Evolutionary conservation across 2,888 invertebrate genomes (phyloP).

Genomic region (Eilema caniola): DNA sequence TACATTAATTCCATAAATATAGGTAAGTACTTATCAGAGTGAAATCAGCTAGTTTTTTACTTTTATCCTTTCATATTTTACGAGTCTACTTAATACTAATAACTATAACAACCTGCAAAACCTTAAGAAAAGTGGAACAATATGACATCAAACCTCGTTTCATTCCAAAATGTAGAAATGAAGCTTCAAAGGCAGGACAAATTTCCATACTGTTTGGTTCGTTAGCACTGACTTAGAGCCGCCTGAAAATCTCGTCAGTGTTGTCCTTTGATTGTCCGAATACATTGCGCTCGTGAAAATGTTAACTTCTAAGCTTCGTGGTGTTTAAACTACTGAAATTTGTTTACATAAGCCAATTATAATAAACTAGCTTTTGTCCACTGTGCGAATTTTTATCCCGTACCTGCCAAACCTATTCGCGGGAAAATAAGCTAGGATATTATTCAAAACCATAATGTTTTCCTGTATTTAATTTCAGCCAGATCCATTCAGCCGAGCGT

Average conservation of each 20-base stretch:
- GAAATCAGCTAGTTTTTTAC: not conserved
- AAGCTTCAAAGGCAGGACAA: constrained; percentile 40
- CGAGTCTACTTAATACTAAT: constrained; percentile 16
- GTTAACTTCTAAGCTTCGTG: not conserved
- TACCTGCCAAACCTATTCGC: no score
- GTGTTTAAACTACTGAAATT: not conserved
- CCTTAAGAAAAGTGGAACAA: constrained; percentile 42
- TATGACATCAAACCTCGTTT: constrained; percentile 36
- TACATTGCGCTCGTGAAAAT: constrained; percentile 27
- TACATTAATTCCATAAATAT: not conserved
- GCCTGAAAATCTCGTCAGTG: constrained; percentile 37
- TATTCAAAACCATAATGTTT: no score
- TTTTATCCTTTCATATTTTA: not conserved
- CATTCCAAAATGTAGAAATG: constrained; percentile 40
- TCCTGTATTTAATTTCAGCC: no score
- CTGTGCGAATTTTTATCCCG: no score
- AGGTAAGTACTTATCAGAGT: not conserved
- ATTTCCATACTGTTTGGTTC: constrained; percentile 58
- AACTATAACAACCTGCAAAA: constrained; percentile 26
- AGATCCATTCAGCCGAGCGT: no score
- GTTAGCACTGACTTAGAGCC: constrained; percentile 51
- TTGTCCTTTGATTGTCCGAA: constrained; percentile 47
- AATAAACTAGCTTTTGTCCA: no score
- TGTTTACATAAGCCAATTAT: no score
- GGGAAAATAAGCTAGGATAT: no score